phyloP scores from a whole-genome alignment of 2,797 vertebrate genomes.

The Sebastes diploproa region DNA sequence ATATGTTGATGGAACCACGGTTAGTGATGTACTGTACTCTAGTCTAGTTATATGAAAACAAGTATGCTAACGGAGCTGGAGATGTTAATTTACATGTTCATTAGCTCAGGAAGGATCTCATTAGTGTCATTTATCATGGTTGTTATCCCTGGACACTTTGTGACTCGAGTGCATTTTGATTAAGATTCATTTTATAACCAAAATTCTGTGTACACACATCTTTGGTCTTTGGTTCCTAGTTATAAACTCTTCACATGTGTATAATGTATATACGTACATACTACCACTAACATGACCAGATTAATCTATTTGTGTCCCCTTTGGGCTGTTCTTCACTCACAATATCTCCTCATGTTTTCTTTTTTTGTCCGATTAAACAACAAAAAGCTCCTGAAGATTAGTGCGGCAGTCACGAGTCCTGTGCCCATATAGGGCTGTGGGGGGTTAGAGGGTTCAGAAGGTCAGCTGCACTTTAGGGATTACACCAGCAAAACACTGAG shows the following conservation, averaged over 20 bases:
- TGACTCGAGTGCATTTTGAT: conserved; percentile 12
- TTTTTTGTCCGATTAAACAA: conserved; percentile 43
- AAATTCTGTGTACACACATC: neutral
- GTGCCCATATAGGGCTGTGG: neutral
- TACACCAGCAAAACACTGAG: conserved; percentile 26
- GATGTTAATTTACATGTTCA: conserved; percentile 19
- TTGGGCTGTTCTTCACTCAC: neutral
- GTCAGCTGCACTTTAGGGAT: conserved; percentile 56
- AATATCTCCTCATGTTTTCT: conserved; percentile 42
- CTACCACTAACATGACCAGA: neutral
- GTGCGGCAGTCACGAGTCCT: neutral
- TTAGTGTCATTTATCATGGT: conserved; percentile 11
- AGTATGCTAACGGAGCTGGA: neutral
- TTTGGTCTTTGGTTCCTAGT: neutral
- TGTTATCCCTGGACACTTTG: conserved; percentile 4
- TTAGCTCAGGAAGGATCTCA: conserved; percentile 6
- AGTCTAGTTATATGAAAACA: neutral
- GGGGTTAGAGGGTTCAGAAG: conserved; percentile 35
- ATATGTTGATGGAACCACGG: no score
- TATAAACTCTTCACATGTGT: neutral
- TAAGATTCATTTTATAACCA: neutral
- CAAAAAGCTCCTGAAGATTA: conserved; percentile 55
- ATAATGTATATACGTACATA: neutral
- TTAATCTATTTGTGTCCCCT: neutral
- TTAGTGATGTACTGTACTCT: no score